Evolutionary conservation across 2,113 vertebrate species (phyloP), one percentile per base, ranked within the genome.

Genomic region (Numenius arquata): DNA sequence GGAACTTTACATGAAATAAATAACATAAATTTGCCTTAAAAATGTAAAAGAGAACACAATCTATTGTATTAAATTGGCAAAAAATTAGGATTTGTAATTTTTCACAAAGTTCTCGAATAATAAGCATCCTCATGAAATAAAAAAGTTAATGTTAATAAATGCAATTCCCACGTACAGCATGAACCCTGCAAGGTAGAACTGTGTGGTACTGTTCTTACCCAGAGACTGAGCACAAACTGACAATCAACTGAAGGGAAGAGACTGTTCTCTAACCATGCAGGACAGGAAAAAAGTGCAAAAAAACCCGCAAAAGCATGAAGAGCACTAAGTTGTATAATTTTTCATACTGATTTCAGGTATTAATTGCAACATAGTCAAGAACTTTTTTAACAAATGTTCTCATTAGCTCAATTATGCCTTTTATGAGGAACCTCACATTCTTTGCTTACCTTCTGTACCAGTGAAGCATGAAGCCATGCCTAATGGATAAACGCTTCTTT

Each of bases 321-420:
- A 48, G 2, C 22, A 12, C 13, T 36, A 88, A 78, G 7, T 21
- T 5, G 1, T 29, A 50, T 30, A 0, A 30, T 61, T 85, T 90
- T 82, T 63, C 48, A 38, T 70, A 48, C 4, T 12, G 18, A 58
- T 32, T 56, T 78, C 11, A 53, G 8, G 9, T 66, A 48, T 76
- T 73, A 85, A 59, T n/a, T 83, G 40, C 27, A 73, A 73, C 29
- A 38, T 26, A 79, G 36, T 25, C 25, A 65, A 45, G 11, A 14
- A 55, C 5, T 50, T 66, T 52, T 81, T 80, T 38, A 36, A 65
- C 15, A 26, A 38, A 26, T 80, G 4, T 45, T 61, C 11, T 45
- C 29, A 7, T 73, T 84, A 55, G 7, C 27, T 80, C 22, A 40
- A 6, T 75, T 61, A 29, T 0, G 0, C 5, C 8, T 56, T 81